Evolutionary conservation across 2,797 vertebrate genomes (phyloP).

Genomic region (Cetoscarus ocellatus): DNA sequence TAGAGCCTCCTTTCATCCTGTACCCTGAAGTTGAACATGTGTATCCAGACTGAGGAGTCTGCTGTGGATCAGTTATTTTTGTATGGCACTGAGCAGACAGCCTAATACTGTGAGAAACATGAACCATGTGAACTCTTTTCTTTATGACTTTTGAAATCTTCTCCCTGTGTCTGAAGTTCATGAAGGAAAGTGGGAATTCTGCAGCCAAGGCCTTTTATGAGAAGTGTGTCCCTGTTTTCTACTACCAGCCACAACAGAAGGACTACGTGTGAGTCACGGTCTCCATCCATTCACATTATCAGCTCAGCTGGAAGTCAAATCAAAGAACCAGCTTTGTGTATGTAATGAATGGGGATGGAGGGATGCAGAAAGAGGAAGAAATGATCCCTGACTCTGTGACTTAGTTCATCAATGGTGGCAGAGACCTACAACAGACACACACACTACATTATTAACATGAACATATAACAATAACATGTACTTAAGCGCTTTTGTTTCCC

Average conservation of each 20-base stretch:
- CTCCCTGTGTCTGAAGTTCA: conserved; percentile 83
- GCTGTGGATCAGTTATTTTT: too few relatives aligned
- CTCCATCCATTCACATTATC: conserved; percentile 7
- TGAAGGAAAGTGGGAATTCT: conserved; percentile 87
- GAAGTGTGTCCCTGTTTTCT: conserved; percentile 89
- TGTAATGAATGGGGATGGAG: conserved; percentile 25
- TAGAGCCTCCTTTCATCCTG: too few relatives aligned
- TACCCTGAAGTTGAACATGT: too few relatives aligned
- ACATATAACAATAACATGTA: conserved; percentile 2
- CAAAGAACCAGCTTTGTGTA: conserved; percentile 8
- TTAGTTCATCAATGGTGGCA: background rate
- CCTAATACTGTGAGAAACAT: too few relatives aligned
- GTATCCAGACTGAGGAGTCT: too few relatives aligned
- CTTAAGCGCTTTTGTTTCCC: background rate
- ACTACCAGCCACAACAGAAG: conserved; percentile 85
- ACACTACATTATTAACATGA: too few relatives aligned
- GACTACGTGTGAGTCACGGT: conserved; percentile 89
- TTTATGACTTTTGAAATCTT: background rate
- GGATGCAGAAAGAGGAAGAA: conserved; percentile 38
- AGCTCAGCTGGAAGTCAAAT: conserved; percentile 25
- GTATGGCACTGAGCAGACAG: too few relatives aligned
- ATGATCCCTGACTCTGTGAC: background rate
- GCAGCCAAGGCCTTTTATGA: conserved; percentile 87
- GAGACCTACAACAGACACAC: background rate
- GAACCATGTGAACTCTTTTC: background rate